Evolutionary conservation across 2,888 invertebrate species (phyloP).

Genomic region (Torymus auratus): DNA sequence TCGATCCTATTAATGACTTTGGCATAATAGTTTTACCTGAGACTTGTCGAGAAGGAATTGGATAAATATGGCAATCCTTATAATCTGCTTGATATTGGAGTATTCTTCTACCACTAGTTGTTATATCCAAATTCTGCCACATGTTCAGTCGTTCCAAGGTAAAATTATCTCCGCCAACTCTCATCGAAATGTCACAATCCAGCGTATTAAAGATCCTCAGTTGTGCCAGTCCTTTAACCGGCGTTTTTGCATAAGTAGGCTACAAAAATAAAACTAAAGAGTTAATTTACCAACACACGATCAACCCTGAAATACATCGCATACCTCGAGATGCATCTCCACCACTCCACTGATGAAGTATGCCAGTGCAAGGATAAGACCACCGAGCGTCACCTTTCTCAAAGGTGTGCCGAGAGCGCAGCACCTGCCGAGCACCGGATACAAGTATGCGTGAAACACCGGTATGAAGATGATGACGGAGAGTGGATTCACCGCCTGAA

Average conservation of each 20-base stretch:
- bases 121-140: constrained; percentile 62
- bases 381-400: constrained; percentile 92
- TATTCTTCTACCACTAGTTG: neutral
- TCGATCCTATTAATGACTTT: too few relatives aligned
- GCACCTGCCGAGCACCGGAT: constrained; percentile 86
- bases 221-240: constrained; percentile 80
- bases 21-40: too few relatives aligned
- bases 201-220: constrained; percentile 83
- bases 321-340: constrained; percentile 85
- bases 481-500: constrained; percentile 94
- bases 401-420: constrained; percentile 86
- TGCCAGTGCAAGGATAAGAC: constrained; percentile 88
- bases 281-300: too few relatives aligned
- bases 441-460: constrained; percentile 86
- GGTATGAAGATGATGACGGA: constrained; percentile 92
- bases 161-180: constrained; percentile 53
- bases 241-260: constrained; percentile 80
- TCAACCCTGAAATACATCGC: neutral
- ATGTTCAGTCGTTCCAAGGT: constrained; percentile 61
- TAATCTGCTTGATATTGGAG: constrained; percentile 60
- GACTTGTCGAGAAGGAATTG: too few relatives aligned
- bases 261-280: constrained; percentile 68
- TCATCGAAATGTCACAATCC: constrained; percentile 63
- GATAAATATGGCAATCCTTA: constrained; percentile 55
- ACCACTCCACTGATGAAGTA: constrained; percentile 91